phyloP scores from a whole-genome alignment of 2,888 invertebrate genomes.

The Eudemis profundana region DNA sequence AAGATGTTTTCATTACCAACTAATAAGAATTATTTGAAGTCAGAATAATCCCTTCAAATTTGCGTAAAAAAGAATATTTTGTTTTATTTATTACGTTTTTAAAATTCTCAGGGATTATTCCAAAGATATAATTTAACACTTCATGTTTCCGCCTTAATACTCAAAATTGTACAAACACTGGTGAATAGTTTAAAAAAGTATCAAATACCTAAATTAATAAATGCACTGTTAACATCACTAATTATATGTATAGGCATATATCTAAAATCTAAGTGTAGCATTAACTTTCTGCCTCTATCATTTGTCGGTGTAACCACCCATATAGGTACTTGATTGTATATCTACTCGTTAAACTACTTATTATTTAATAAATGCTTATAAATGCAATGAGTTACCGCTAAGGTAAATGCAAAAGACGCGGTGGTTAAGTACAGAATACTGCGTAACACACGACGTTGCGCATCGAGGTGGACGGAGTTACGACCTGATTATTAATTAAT shows the following conservation, averaged over 20 bases:
- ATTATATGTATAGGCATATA: conserved; percentile 50
- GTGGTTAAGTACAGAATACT: conserved; percentile 65
- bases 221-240: conserved; percentile 66
- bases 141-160: conserved; percentile 58
- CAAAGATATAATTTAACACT: conserved; percentile 62
- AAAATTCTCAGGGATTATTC: conserved; percentile 72
- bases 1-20: conserved; percentile 24
- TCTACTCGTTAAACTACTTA: conserved; percentile 42
- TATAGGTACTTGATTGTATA: conserved; percentile 43
- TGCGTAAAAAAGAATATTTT: conserved; percentile 16
- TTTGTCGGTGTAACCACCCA: conserved; percentile 43
- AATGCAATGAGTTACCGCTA: conserved; percentile 78
- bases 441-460: conserved; percentile 44
- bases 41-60: conserved; percentile 79
- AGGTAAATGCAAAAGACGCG: conserved; percentile 78
- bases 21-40: conserved; percentile 51
- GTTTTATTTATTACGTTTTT: conserved; percentile 37
- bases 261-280: conserved; percentile 46
- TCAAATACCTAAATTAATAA: conserved; percentile 62
- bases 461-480: conserved; percentile 59
- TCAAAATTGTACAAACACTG: conserved; percentile 71
- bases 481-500: conserved; percentile 38
- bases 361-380: conserved; percentile 56
- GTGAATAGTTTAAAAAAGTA: conserved; percentile 50
- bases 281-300: conserved; percentile 36